A percentile compares a stretch with the other conserved stretches of the same genome.
These are phyloP conservation scores for Ranitomeya imitator DNA, from an alignment of 2,113 vertebrate genomes.

Conservation along the genomic window DNA sequence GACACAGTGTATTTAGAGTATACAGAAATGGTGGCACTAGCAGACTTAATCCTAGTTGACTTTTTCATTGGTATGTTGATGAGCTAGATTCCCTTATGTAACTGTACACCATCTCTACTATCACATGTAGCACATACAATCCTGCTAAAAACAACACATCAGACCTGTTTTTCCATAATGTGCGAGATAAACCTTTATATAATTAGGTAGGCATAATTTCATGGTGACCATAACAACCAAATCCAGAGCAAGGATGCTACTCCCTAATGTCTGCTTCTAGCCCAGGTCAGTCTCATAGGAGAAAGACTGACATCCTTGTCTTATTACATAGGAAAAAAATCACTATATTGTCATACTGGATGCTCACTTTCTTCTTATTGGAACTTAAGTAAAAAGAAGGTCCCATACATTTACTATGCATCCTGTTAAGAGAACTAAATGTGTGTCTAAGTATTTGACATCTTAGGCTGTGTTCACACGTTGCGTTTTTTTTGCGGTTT, in stretches of 20 bases:
- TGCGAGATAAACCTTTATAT: background rate
- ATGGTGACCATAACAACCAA: conserved; percentile 37
- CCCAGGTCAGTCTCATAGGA: conserved; percentile 33
- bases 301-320: background rate
- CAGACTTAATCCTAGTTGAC: background rate
- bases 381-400: background rate
- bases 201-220: background rate
- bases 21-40: background rate
- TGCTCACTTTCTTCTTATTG: background rate
- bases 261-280: conserved; percentile 23
- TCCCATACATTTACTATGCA: no score
- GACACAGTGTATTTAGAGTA: background rate
- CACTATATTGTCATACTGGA: background rate
- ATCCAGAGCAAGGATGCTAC: background rate
- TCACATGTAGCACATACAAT: background rate
- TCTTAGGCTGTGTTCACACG: no score
- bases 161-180: conserved; percentile 17
- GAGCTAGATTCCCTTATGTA: background rate
- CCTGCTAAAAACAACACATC: background rate
- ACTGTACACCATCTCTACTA: background rate
- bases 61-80: background rate
- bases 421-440: no score
- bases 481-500: no score
- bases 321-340: background rate
- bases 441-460: no score